Conservation (phyloP, 2,113 vertebrate genomes). For the Lutjanus erythropterus region DNA sequence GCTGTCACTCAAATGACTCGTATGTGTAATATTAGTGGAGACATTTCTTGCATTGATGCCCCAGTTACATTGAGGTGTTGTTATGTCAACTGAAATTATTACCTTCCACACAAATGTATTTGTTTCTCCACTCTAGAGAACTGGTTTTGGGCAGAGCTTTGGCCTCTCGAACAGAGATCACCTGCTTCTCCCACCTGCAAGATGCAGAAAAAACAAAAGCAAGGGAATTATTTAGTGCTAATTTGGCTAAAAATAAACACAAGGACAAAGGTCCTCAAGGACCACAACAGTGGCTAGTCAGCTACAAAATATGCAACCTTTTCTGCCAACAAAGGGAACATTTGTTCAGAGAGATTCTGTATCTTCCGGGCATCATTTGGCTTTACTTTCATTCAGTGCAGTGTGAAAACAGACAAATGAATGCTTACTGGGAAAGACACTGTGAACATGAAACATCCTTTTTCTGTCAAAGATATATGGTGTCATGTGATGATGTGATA, state of each 20-base stretch:
- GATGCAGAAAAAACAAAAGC: slow-evolving; percentile 21
- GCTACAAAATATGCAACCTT: background rate
- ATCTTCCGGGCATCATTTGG: background rate
- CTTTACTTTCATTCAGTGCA: background rate
- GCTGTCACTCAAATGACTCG: background rate
- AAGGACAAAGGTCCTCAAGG: background rate
- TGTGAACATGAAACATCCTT: background rate
- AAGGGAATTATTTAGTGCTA: background rate
- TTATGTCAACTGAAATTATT: slow-evolving; percentile 39
- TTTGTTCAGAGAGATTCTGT: slow-evolving; percentile 2
- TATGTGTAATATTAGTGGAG: background rate
- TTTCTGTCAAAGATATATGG: background rate
- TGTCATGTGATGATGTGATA: background rate
- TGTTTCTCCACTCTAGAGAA: slow-evolving; percentile 91
- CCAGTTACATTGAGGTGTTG: no score
- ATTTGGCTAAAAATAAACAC: background rate
- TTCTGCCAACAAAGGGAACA: background rate
- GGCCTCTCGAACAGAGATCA: slow-evolving; percentile 95
- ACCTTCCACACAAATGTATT: slow-evolving; percentile 98
- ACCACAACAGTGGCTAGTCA: background rate
- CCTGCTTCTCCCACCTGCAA: slow-evolving; percentile 89
- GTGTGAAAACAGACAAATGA: background rate
- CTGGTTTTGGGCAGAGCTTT: slow-evolving; percentile 88
- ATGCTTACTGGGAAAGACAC: background rate
- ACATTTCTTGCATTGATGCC: background rate